A percentile compares a stretch with the other conserved stretches of the same genome.
phyloP scores from a whole-genome alignment of 2,113 vertebrate species.

The Corvus moneduloides region DNA sequence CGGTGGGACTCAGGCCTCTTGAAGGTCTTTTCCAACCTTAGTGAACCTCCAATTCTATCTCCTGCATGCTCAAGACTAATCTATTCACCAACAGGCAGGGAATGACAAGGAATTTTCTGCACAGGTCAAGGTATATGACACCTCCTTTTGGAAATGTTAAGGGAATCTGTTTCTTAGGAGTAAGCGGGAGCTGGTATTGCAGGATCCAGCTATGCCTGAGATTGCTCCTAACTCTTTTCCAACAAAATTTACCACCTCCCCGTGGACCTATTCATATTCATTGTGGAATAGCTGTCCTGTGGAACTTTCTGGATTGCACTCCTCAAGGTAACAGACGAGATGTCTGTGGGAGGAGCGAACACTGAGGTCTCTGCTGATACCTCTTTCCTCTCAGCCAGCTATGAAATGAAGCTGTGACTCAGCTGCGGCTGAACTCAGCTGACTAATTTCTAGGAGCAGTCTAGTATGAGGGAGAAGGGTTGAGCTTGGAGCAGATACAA shows the following conservation, averaged over 20 bases:
- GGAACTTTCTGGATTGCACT: neutral
- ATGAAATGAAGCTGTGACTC: neutral
- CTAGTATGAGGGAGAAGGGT: neutral
- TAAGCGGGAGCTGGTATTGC: neutral
- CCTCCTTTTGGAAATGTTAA: neutral
- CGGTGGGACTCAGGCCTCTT: no score
- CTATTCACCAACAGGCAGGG: neutral
- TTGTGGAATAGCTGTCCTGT: neutral
- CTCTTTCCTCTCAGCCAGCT: neutral
- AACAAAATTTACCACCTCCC: neutral
- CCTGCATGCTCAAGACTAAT: neutral
- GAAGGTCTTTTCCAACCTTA: neutral
- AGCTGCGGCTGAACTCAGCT: rapidly evolving
- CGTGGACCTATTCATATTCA: rapidly evolving
- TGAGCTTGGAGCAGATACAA: neutral
- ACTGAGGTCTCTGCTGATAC: neutral
- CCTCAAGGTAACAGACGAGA: neutral
- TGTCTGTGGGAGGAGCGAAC: rapidly evolving
- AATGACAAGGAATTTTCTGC: neutral
- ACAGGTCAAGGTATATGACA: neutral
- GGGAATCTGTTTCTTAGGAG: neutral
- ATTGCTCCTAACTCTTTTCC: neutral
- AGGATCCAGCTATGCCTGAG: neutral
- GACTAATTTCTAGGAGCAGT: neutral
- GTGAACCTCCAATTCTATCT: neutral